These are phyloP conservation scores for Saguinus midas DNA, from an alignment of 2,113 vertebrate genomes.

Conservation along the genomic window DNA sequence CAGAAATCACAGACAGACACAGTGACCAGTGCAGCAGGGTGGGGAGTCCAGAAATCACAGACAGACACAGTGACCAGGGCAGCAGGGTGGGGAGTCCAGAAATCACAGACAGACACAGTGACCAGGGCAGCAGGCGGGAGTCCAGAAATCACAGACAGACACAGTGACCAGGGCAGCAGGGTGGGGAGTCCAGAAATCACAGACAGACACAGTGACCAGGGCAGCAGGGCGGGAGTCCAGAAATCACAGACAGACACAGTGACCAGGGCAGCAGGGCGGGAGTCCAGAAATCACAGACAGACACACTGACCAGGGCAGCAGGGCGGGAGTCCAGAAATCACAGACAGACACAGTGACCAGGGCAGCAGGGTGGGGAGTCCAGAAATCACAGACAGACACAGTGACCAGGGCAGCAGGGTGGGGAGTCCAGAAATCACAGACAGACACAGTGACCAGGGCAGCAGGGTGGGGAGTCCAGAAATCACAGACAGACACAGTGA, in stretches of 20 bases:
- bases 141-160: background rate
- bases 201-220: rapidly evolving
- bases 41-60: background rate
- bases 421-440: background rate
- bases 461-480: background rate
- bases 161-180: rapidly evolving
- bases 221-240: background rate
- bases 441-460: rapidly evolving
- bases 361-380: background rate
- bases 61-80: rapidly evolving
- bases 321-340: too few species aligned
- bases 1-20: background rate
- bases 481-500: background rate
- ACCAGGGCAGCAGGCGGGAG: background rate
- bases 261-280: background rate
- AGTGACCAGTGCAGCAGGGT: background rate
- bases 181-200: background rate
- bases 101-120: rapidly evolving
- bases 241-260: background rate
- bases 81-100: background rate
- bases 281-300: background rate
- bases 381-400: background rate
- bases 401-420: rapidly evolving
- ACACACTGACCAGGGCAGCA: rapidly evolving
- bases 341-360: rapidly evolving